phyloP scores from a whole-genome alignment of 2,797 vertebrate species.

The Pelobates cultripes region DNA sequence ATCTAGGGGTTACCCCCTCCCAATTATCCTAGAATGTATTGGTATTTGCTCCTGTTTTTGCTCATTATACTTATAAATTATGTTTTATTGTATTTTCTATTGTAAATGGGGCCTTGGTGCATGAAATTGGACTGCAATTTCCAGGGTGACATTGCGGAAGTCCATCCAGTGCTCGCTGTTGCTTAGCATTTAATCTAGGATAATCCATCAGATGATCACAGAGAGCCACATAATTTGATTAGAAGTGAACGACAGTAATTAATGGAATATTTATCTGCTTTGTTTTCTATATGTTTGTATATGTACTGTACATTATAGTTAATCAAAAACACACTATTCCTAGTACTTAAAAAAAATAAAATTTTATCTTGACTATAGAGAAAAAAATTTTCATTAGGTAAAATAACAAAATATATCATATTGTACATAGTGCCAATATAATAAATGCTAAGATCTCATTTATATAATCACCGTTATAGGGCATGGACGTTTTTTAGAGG shows the following conservation, averaged over 20 bases:
- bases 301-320: neutral
- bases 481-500: too few species aligned
- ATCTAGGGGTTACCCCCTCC: too few species aligned
- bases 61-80: too few species aligned
- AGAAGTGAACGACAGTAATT: slow-evolving; percentile 9
- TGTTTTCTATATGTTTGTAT: neutral
- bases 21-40: too few species aligned
- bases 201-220: slow-evolving; percentile 40
- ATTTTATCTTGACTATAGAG: neutral
- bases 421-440: too few species aligned
- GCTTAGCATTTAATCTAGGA: slow-evolving; percentile 34
- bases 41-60: too few species aligned
- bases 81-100: neutral
- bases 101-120: slow-evolving; percentile 21
- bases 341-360: neutral
- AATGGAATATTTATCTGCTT: slow-evolving; percentile 2
- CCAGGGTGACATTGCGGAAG: slow-evolving; percentile 37
- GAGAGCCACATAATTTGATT: slow-evolving; percentile 16
- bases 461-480: too few species aligned
- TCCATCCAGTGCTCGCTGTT: slow-evolving; percentile 24
- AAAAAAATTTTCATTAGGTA: neutral
- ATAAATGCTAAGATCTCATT: too few species aligned
- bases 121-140: slow-evolving; percentile 38
- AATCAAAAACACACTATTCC: neutral
- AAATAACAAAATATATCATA: too few species aligned